Percentiles rank a stretch among this genome's conserved stretches.
Conservation (phyloP, 2,888 invertebrate genomes). For the Drosophila colorata region DNA sequence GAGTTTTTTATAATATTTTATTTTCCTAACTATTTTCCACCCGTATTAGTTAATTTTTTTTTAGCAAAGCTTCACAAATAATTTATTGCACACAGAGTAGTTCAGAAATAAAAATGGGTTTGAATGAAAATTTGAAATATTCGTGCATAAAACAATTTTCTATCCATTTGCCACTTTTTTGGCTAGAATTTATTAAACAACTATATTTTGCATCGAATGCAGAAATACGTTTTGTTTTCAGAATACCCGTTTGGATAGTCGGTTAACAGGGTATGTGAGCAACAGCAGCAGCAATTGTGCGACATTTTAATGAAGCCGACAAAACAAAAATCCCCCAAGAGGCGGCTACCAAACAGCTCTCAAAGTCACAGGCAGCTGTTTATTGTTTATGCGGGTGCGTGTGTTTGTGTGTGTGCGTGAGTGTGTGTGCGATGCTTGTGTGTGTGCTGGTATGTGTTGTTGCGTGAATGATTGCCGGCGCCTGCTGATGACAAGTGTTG, state of each 20-base stretch:
- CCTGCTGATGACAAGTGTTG: constrained; percentile 80
- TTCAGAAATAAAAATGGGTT: too few species aligned
- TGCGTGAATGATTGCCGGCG: constrained; percentile 72
- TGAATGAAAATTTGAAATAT: too few species aligned
- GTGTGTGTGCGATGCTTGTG: constrained; percentile 1
- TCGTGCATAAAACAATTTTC: too few species aligned
- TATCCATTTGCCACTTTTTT: too few species aligned
- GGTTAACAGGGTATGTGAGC: constrained; percentile 25
- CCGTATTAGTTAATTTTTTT: too few species aligned
- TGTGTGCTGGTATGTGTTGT: constrained; percentile 6
- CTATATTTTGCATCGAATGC: too few species aligned
- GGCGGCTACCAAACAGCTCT: constrained; percentile 37
- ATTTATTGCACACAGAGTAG: too few species aligned
- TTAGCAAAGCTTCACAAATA: too few species aligned
- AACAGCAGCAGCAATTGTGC: constrained; percentile 26
- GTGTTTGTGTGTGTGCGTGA: constrained; percentile 5
- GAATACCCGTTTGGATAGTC: not conserved
- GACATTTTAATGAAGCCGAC: constrained; percentile 51
- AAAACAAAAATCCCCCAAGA: constrained; percentile 28
- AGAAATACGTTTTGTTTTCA: too few species aligned
- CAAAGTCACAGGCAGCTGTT: constrained; percentile 41
- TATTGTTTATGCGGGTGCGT: constrained; percentile 44
- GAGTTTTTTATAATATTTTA: too few species aligned
- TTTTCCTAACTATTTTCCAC: too few species aligned
- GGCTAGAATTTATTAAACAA: too few species aligned